Base-by-base conservation (phyloP, 2,113 vertebrate species). In the Oostethus manadensis region DNA sequence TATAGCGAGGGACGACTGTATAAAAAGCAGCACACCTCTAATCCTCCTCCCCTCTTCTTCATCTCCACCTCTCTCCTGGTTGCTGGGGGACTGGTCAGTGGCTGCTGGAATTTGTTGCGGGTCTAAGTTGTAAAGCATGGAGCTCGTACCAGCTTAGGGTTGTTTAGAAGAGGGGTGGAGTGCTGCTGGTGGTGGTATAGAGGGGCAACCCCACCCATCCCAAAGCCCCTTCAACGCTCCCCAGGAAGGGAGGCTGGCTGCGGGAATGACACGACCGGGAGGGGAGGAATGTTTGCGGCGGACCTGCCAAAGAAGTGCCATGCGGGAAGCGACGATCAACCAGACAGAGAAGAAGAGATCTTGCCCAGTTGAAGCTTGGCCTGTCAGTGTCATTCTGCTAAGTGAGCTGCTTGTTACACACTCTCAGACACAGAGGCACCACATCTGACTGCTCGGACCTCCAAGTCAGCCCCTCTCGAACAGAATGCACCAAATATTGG, bases 251-350 rank as follows among this genome's bases (percentile, higher is more conserved):
- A 85, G 85, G 86, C 83, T 81, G 88, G 87, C 84, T 75, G 77
- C 67, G 82, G 88, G 88, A 88, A 88, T 88, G 87, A 71, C 42
- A 72, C 69, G 80, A 80, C 79, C 77, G 75, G 74, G 85, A 87
- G 75, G 78, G 79, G 68, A 88, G 85, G 85, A 88, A 89, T 90
- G 87, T 89, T 66, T 76, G 69, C 63, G 70, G 83, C 78, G 73
- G 71, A 82, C 77, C 81, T 88, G 89, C 89, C 88, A 90, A 87
- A 82, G 75, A 91, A 88, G 87, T 88, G 87, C 87, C 89, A 89
- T 74, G 88, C 80, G 70, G 85, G 50, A 83, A 86, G 83, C 76
- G 74, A 87, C 81, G 82, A 83, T n/a, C 62, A 78, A 84, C 79
- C 81, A 73, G 79, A 80, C 65, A 48, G 22, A 33, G 69, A 64